A percentile compares a stretch with the other conserved stretches of the same genome.
phyloP scores from a whole-genome alignment of 2,797 vertebrate genomes.

The Sebastes vulpes region DNA sequence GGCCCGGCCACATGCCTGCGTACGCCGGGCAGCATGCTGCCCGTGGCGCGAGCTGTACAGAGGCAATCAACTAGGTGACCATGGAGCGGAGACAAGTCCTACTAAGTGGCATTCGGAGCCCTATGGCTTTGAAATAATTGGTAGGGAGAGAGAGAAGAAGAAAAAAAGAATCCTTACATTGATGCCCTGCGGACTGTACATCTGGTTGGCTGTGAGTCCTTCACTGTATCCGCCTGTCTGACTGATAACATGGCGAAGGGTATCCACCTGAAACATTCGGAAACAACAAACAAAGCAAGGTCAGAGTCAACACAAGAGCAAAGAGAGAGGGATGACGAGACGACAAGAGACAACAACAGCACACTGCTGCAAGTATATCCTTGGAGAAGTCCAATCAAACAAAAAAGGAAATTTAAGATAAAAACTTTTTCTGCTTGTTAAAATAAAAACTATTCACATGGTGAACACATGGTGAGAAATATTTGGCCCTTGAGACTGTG shows the following conservation, averaged over 20 bases:
- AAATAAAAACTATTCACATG: slow-evolving; percentile 12
- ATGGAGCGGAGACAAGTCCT: slow-evolving; percentile 88
- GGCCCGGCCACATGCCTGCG: slow-evolving; percentile 77
- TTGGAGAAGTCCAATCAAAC: slow-evolving; percentile 35
- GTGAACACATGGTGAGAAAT: background rate
- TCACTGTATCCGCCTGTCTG: slow-evolving; percentile 99
- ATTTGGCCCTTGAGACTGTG: background rate
- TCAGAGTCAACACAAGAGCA: slow-evolving; percentile 65
- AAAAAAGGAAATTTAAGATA: background rate
- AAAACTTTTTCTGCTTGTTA: background rate
- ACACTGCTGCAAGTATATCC: slow-evolving; percentile 13
- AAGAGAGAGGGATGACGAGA: slow-evolving; percentile 44
- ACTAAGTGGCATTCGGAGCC: slow-evolving; percentile 92
- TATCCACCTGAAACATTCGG: slow-evolving; percentile 94
- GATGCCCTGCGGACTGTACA: slow-evolving; percentile 99
- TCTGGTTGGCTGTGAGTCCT: slow-evolving; percentile 97
- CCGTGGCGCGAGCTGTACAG: slow-evolving; percentile 85
- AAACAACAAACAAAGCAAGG: slow-evolving; percentile 84
- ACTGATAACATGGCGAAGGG: slow-evolving; percentile 99
- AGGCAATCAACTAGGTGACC: slow-evolving; percentile 91
- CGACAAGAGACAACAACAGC: slow-evolving; percentile 57
- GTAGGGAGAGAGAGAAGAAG: slow-evolving; percentile 76
- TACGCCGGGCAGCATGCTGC: slow-evolving; percentile 80
- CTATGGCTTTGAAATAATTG: slow-evolving; percentile 95
- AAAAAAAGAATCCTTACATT: slow-evolving; percentile 89